phyloP scores from a whole-genome alignment of 2,797 vertebrate species.

The Zenarchopterus dispar region DNA sequence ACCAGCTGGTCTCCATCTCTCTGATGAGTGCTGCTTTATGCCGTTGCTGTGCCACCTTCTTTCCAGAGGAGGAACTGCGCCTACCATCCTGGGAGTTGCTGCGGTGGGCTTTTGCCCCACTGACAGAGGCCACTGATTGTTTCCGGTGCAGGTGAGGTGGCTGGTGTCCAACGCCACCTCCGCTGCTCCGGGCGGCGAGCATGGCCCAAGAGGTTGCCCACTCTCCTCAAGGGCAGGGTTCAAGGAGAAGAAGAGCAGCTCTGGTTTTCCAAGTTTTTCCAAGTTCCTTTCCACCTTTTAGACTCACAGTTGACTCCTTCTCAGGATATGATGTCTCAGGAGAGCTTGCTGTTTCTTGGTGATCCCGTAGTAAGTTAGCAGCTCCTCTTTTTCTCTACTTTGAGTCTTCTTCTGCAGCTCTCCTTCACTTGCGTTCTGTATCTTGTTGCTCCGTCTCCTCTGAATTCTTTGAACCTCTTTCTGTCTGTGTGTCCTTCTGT shows the following conservation, averaged over 20 bases:
- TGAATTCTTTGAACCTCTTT: constrained; percentile 28
- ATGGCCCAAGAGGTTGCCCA: constrained; percentile 70
- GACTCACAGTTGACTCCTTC: constrained; percentile 18
- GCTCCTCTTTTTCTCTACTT: not conserved
- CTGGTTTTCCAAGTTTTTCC: constrained; percentile 20
- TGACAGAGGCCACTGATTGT: constrained; percentile 83
- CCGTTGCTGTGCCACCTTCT: constrained; percentile 75
- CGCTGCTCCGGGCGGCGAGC: constrained; percentile 88
- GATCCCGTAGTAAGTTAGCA: not conserved
- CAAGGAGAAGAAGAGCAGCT: constrained; percentile 17
- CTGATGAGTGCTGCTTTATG: constrained; percentile 84
- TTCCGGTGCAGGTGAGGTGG: constrained; percentile 81
- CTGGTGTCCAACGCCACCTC: constrained; percentile 73
- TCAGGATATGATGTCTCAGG: constrained; percentile 6
- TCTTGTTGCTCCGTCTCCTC: constrained; percentile 8
- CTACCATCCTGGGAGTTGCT: constrained; percentile 83
- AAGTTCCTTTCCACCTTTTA: not conserved
- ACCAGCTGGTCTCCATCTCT: constrained; percentile 94
- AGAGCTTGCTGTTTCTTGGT: not conserved
- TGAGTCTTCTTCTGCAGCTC: not conserved
- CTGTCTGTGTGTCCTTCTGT: constrained; percentile 38
- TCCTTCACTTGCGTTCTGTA: not conserved
- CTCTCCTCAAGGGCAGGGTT: constrained; percentile 56
- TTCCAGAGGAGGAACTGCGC: constrained; percentile 61
- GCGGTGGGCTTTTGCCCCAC: constrained; percentile 72